Percentiles rank a stretch among this genome's conserved stretches.
Evolutionary conservation across 2,113 vertebrate genomes (phyloP).

Genomic region (Callionymus lyra): DNA sequence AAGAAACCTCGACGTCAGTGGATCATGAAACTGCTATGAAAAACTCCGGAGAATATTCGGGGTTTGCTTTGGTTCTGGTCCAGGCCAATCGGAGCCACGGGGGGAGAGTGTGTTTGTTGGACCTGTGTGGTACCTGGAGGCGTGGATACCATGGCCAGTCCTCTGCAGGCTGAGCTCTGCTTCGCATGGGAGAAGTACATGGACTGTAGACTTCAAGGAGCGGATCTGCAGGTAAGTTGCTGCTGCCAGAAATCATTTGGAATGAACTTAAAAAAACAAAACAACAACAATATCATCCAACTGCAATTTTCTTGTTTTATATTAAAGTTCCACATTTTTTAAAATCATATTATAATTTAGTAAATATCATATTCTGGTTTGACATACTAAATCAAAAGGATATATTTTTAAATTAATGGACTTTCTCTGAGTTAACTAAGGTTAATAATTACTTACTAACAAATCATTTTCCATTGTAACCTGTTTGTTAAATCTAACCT

Average conservation of each 20-base stretch:
- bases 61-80: conserved; percentile 19
- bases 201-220: conserved; percentile 66
- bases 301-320: too few relatives aligned
- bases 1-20: conserved; percentile 10
- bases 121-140: conserved; percentile 13
- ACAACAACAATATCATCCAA: too few relatives aligned
- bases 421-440: too few relatives aligned
- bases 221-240: conserved; percentile 65
- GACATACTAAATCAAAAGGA: too few relatives aligned
- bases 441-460: too few relatives aligned
- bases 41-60: conserved; percentile 21
- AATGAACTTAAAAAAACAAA: too few relatives aligned
- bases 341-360: too few relatives aligned
- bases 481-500: too few relatives aligned
- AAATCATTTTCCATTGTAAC: too few relatives aligned
- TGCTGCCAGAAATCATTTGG: background rate
- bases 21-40: conserved; percentile 47
- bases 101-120: conserved; percentile 5
- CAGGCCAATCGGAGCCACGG: conserved; percentile 25
- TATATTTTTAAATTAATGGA: too few relatives aligned
- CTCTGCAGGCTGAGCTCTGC: conserved; percentile 52
- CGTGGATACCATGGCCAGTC: conserved; percentile 56
- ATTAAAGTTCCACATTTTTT: too few relatives aligned
- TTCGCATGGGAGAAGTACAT: conserved; percentile 71
- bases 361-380: too few relatives aligned